phyloP scores from a whole-genome alignment of 2,888 invertebrate genomes.

The Thymelicus lineola region DNA sequence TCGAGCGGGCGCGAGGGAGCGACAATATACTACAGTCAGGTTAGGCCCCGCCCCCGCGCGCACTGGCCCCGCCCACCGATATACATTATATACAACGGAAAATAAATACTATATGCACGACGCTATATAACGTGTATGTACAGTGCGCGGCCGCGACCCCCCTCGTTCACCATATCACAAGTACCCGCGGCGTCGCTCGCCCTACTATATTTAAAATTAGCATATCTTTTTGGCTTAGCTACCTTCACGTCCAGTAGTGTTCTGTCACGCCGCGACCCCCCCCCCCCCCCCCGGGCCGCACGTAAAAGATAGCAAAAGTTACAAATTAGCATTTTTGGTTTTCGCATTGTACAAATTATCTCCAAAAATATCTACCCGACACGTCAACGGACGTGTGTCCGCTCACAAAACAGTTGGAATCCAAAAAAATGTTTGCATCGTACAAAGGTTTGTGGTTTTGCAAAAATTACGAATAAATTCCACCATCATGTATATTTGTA shows the following conservation, averaged over 20 bases:
- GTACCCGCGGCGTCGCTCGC: constrained; percentile 47
- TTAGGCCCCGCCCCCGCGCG: constrained; percentile 43
- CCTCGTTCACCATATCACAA: constrained; percentile 66
- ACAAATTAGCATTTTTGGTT: constrained; percentile 71
- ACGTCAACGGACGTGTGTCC: constrained; percentile 39
- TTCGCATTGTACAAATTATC: constrained; percentile 70
- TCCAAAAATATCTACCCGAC: constrained; percentile 66
- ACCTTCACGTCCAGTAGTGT: constrained; percentile 52
- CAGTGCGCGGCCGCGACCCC: constrained; percentile 56
- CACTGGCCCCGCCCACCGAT: constrained; percentile 51
- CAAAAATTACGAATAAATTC: constrained; percentile 17
- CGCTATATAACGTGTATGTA: constrained; percentile 76
- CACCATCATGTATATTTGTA: constrained; percentile 23
- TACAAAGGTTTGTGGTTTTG: constrained; percentile 21
- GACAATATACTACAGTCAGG: constrained; percentile 19
- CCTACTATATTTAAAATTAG: constrained; percentile 60
- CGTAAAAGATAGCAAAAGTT: constrained; percentile 63
- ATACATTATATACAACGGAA: constrained; percentile 83
- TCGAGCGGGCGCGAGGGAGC: constrained; percentile 15
- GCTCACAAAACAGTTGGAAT: constrained; percentile 39
- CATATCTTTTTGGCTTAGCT: constrained; percentile 80
- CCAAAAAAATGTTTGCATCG: constrained; percentile 14
- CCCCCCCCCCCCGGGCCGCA: constrained; percentile 20
- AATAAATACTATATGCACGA: constrained; percentile 80
- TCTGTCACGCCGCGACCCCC: constrained; percentile 10